Evolutionary conservation across 2,888 invertebrate genomes (phyloP), one percentile per base, ranked within the genome.

Genomic region (Meandrusa payeni): DNA sequence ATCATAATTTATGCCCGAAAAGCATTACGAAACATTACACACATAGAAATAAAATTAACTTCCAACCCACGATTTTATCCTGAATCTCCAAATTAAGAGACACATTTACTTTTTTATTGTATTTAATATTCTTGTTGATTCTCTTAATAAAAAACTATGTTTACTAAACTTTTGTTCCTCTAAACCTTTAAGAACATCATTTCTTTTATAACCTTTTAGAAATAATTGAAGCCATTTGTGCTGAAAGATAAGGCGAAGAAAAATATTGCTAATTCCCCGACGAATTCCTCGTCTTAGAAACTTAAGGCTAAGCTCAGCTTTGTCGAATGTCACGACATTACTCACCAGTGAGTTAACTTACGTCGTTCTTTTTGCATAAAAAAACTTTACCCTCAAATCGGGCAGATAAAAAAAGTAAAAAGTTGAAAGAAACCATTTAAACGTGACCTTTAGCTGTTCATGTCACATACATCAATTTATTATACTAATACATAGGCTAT

Each of bases 231-330:
- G 28, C 15, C 28, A 41, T 41, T 41, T 22, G 22, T 22, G 17
- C 22, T 33, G 3, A 22, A 22, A 28, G 27, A 41, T 41, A 34
- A 41, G 34, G 17, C 28, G 15, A 11, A 41, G 41, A 41, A 34
- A 41, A 41, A 41, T 28, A 41, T 34, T 13, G 19, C 22, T 34
- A 34, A 41, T 41, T 41, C 41, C 11, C 7, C 9, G 28, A 34
- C 9, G 17, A 39, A 22, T 10, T 19, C 13, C 28, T 34, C 22
- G 22, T 9, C 26, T 34, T 28, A 28, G 10, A 41, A 41, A 34
- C 15, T 34, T 22, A 27, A 20, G 22, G n/a, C 27, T 23, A 19
- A 33, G 41, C 41, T 26, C 13, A 11, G 22, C 41, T 41, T 10
- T 15, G 41, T 34, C 15, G 27, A 15, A 28, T 22, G 28, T 41